These are phyloP conservation scores for Myrmophylax atrothorax DNA, from an alignment of 2,113 vertebrate species.

Conservation along the genomic window DNA sequence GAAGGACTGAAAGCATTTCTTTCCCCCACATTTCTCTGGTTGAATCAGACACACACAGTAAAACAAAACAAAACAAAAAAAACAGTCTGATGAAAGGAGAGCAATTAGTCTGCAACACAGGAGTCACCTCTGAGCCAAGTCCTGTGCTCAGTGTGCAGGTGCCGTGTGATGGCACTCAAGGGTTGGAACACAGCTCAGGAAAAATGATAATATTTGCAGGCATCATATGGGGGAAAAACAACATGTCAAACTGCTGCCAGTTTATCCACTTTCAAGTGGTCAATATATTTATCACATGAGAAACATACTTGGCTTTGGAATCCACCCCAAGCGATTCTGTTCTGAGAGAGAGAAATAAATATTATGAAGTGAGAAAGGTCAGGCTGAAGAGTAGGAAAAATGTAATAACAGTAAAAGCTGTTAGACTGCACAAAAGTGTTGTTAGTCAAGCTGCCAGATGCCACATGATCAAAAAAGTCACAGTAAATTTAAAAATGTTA, in stretches of 20 bases:
- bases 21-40: neutral
- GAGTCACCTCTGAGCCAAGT: neutral
- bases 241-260: neutral
- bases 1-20: neutral
- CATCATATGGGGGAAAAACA: neutral
- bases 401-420: neutral
- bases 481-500: neutral
- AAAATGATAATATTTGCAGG: neutral
- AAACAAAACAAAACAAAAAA: neutral
- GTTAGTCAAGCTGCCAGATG: neutral
- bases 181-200: neutral
- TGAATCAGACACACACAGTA: neutral
- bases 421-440: neutral
- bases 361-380: conserved; percentile 52
- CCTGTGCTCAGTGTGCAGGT: neutral
- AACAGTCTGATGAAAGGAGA: neutral
- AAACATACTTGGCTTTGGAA: conserved; percentile 3
- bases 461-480: conserved; percentile 11
- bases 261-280: conserved; percentile 6
- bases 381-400: conserved; percentile 29
- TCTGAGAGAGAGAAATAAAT: conserved; percentile 44
- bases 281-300: conserved; percentile 16
- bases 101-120: neutral
- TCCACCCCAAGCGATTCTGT: neutral
- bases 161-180: neutral